Conservation (phyloP, 2,797 vertebrate genomes). For the Pantherophis vulpinus region DNA sequence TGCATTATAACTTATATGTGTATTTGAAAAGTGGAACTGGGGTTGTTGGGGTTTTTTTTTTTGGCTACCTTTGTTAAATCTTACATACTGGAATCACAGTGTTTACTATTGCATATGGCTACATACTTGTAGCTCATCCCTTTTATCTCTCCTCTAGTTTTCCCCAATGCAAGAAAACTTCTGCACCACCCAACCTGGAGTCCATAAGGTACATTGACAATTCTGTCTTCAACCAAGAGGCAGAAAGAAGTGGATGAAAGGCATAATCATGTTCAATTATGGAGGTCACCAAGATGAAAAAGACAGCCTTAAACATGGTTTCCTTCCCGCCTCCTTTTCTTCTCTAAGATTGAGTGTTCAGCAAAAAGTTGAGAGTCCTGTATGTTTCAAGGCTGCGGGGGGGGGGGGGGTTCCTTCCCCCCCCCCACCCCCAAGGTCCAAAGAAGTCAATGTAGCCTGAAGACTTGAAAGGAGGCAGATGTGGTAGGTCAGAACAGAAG, state of each 20-base stretch:
- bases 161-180: not conserved
- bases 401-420: too few relatives aligned
- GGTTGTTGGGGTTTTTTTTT: not conserved
- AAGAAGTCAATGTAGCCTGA: not conserved
- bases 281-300: not conserved
- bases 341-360: not conserved
- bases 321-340: not conserved
- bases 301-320: not conserved
- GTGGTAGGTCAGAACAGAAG: not conserved
- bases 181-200: not conserved
- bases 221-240: not conserved
- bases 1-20: not conserved
- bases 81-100: not conserved
- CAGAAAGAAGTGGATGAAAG: not conserved
- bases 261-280: not conserved
- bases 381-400: not conserved
- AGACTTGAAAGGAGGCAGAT: conserved; percentile 4
- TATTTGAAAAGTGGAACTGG: not conserved
- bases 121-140: not conserved
- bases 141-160: not conserved
- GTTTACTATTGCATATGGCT: not conserved
- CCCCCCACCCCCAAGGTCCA: too few relatives aligned
- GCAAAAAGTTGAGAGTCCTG: not conserved
- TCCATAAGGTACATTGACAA: not conserved
- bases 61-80: not conserved